Base-by-base conservation (phyloP, 2,797 vertebrate species). In the Gymnoscopelus braueri region DNA sequence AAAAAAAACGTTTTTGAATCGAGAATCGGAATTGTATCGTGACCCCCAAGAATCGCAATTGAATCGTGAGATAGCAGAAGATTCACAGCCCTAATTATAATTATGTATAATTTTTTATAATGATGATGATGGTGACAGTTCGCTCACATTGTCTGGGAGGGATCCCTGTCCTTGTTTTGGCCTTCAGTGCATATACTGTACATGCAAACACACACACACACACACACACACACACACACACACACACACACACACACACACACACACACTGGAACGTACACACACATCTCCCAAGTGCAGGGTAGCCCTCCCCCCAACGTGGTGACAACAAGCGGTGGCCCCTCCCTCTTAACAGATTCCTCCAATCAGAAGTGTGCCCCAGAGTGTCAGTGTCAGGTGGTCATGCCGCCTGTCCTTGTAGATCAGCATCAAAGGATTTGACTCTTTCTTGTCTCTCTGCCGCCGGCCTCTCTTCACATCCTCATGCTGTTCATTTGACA, bases 91-190 rank as follows among this genome's bases (percentile, higher is more conserved):
- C 19, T 19, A 19, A 19, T 19, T 1, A 7, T 39, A 39, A 39
- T 39, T 39, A 39, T 39, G 5, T 39, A 39, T 4, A 1, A 7
- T 39, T 39, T 39, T 5, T 39, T 7, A 39, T 39, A 7, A 39
- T 8, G 35, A 39, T 8, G 35, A 39, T 39, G 35, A 6, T 84
- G 79, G 84, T 80, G 81, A 64, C 69, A 67, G 65, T 48, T 70
- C 72, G 81, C 75, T 82, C 63, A 54, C 66, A 83, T 88, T 88
- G 80, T 89, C 89, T 86, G 77, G 74, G 82, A 85, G 88, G 87
- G 80, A 68, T 78, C 50, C 60, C 75, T 75, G 82, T 87, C 77
- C 85, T 87, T 77, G 71, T 35, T 63, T 59, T 55, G 73, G 77
- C 72, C n/a, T 19, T 72, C 32, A 55, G 0, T 32, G 3, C 29